Evolutionary conservation across 2,888 invertebrate genomes (phyloP).

Genomic region (Morpho deidamia): DNA sequence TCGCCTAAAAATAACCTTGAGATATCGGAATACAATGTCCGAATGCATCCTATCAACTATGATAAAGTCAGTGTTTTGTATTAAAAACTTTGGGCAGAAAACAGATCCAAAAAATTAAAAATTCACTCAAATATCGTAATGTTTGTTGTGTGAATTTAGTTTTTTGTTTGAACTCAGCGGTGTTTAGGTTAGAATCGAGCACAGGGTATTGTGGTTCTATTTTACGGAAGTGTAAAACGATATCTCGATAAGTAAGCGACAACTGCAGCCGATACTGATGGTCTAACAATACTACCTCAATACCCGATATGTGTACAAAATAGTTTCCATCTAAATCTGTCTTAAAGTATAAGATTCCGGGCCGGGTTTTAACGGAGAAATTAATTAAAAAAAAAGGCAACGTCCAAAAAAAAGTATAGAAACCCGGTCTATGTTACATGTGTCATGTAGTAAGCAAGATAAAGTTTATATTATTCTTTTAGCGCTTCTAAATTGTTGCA

Average conservation of each 20-base stretch:
- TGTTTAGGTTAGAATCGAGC: slow-evolving; percentile 69
- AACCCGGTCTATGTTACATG: slow-evolving; percentile 36
- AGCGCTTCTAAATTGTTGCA: slow-evolving; percentile 54
- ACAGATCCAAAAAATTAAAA: too few species aligned
- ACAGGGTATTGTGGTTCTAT: slow-evolving; percentile 79
- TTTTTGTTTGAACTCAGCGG: neutral
- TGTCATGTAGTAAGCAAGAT: slow-evolving; percentile 44
- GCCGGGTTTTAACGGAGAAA: slow-evolving; percentile 24
- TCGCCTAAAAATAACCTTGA: too few species aligned
- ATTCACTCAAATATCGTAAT: neutral
- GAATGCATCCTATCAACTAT: too few species aligned
- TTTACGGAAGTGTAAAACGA: slow-evolving; percentile 65
- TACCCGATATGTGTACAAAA: slow-evolving; percentile 65
- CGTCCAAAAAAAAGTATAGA: neutral
- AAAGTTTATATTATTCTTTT: slow-evolving; percentile 47
- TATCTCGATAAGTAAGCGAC: slow-evolving; percentile 61
- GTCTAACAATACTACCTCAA: slow-evolving; percentile 72
- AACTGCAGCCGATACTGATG: slow-evolving; percentile 46
- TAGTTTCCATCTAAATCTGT: slow-evolving; percentile 64
- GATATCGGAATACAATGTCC: too few species aligned
- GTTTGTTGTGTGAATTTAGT: neutral
- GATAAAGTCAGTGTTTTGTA: too few species aligned
- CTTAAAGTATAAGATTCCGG: slow-evolving; percentile 39
- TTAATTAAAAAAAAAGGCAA: neutral
- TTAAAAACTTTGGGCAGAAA: too few species aligned